Conservation (phyloP, 1,140 invertebrate species). For the Zaprionus ghesquierei region DNA sequence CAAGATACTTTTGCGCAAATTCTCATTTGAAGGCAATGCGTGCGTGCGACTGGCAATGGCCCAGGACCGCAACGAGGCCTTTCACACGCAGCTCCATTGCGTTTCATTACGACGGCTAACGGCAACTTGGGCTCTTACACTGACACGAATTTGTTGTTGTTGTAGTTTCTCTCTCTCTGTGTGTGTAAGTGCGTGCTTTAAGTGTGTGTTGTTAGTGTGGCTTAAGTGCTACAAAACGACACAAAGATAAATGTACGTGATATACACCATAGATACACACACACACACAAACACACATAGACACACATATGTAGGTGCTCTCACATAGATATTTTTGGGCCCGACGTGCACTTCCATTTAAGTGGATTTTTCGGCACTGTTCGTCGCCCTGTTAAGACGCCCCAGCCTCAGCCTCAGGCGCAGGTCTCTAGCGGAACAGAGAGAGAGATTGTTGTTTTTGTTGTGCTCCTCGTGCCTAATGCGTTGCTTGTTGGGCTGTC, state of each 20-base stretch:
- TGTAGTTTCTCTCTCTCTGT: conserved; percentile 16
- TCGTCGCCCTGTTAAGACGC: conserved; percentile 24
- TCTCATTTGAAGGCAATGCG: conserved; percentile 34
- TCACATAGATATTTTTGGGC: conserved; percentile 10
- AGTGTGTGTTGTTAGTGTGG: conserved; percentile 59
- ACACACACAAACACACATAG: conserved; percentile 10
- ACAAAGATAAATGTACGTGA: conserved; percentile 81
- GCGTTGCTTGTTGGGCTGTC: conserved; percentile 40
- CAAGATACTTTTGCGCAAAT: conserved; percentile 36
- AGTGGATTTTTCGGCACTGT: conserved; percentile 65
- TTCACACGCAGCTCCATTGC: conserved; percentile 70
- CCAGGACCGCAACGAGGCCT: conserved; percentile 43
- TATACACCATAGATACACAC: conserved; percentile 35
- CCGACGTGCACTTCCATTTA: conserved; percentile 64
- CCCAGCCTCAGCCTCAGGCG: no score
- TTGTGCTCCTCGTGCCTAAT: conserved; percentile 16
- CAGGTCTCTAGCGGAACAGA: not conserved
- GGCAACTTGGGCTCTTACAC: conserved; percentile 49
- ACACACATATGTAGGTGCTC: conserved; percentile 6
- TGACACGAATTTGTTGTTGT: conserved; percentile 41
- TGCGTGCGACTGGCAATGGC: conserved; percentile 27
- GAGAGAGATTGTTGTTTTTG: conserved; percentile 4
- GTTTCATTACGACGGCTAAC: conserved; percentile 77
- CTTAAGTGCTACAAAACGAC: conserved; percentile 78
- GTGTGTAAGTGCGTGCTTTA: conserved; percentile 10